phyloP scores from a whole-genome alignment of 2,797 vertebrate genomes.

The Carapus acus region DNA sequence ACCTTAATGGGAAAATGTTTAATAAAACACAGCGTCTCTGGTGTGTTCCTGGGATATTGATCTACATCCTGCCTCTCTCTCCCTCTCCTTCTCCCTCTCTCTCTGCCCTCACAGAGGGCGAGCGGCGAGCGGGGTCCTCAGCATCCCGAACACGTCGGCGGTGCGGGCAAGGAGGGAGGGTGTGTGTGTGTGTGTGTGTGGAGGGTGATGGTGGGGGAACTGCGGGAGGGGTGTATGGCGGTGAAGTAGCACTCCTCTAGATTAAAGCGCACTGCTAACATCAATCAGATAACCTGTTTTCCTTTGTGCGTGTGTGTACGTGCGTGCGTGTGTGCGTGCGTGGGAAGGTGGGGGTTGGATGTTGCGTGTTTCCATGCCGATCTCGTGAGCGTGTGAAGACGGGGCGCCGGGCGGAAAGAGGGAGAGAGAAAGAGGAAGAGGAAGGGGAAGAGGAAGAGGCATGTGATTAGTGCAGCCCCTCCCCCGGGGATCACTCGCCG shows the following conservation, averaged over 20 bases:
- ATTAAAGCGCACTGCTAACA: slow-evolving; percentile 64
- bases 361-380: slow-evolving; percentile 24
- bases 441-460: slow-evolving; percentile 21
- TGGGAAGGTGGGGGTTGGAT: too few species aligned
- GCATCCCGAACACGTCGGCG: slow-evolving; percentile 54
- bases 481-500: slow-evolving; percentile 36
- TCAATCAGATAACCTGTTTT: slow-evolving; percentile 63
- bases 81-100: slow-evolving; percentile 1
- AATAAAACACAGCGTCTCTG: slow-evolving; percentile 74
- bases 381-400: slow-evolving; percentile 36
- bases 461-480: too few species aligned
- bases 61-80: slow-evolving; percentile 56
- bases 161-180: too few species aligned
- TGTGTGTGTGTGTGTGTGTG: too few species aligned
- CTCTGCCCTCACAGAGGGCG: slow-evolving; percentile 54
- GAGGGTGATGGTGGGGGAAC: too few species aligned
- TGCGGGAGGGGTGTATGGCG: too few species aligned
- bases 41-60: slow-evolving; percentile 66
- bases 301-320: slow-evolving; percentile 3
- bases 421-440: slow-evolving; percentile 27
- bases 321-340: neutral
- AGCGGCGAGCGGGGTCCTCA: slow-evolving; percentile 38
- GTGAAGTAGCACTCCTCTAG: slow-evolving; percentile 64
- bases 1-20: slow-evolving; percentile 72
- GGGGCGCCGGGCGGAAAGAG: slow-evolving; percentile 16